phyloP scores from a whole-genome alignment of 2,888 invertebrate species.

The Himalopsyche japonica region DNA sequence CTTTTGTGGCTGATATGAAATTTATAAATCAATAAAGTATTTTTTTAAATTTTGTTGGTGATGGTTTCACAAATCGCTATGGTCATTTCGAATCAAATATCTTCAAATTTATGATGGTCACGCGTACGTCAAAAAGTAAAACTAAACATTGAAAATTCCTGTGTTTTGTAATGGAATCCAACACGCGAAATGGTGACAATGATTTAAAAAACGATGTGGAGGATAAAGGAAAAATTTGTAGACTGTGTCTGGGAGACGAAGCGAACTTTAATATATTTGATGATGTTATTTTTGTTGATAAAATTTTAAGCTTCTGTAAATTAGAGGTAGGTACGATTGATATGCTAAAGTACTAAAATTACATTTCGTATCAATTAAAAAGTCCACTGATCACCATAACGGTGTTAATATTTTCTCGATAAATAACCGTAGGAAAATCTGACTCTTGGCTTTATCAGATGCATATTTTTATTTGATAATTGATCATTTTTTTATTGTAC shows the following conservation, averaged over 20 bases:
- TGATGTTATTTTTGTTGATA: conserved; percentile 8
- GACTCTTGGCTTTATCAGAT: too few species aligned
- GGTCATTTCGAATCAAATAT: too few species aligned
- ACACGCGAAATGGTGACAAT: not conserved
- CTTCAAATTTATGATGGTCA: too few species aligned
- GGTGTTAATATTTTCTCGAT: too few species aligned
- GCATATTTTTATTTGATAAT: too few species aligned
- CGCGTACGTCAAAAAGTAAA: not conserved
- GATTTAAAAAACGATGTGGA: not conserved
- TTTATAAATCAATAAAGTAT: too few species aligned
- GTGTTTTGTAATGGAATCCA: not conserved
- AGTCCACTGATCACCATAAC: not conserved
- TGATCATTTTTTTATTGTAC: too few species aligned
- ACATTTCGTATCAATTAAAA: not conserved
- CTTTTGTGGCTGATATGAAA: too few species aligned
- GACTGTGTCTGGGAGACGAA: conserved; percentile 21
- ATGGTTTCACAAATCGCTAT: too few species aligned
- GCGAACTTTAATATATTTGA: conserved; percentile 15
- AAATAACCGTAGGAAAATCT: too few species aligned
- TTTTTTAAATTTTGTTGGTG: too few species aligned
- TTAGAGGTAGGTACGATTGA: not conserved
- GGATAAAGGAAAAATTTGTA: conserved; percentile 6
- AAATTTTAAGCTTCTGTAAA: conserved; percentile 17
- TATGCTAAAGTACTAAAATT: too few species aligned
- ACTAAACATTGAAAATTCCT: not conserved